Base-by-base conservation (phyloP, 2,113 vertebrate genomes). In the Coptodon bakossiorum region DNA sequence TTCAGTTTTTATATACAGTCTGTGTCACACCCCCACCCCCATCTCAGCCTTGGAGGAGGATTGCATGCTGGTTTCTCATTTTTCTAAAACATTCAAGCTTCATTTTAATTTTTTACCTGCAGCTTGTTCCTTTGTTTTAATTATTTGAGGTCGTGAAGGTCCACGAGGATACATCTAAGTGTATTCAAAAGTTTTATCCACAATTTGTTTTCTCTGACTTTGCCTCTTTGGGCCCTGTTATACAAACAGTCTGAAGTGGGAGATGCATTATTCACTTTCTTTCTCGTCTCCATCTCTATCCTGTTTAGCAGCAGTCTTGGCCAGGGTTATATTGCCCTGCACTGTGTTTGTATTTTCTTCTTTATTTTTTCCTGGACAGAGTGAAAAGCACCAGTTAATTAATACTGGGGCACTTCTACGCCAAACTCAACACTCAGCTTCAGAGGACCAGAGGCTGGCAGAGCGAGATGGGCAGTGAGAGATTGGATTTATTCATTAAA, bases 401-500 rank as follows among this genome's bases (percentile, higher is more conserved):
- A 90, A 87, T 76, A 90, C 86, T 24, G 79, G 82, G 80, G 84
- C 14, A 27, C 68, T 63, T 86, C 88, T 57, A 52, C 78, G 17
- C 84, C 90, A 86, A 86, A 88, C 85, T 84, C 68, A 6, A 14
- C 57, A 36, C 84, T 83, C 54, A 36, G 59, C 88, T 90, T 91
- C 81, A 92, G 86, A 90, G 57, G 45, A 68, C 76, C 79, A 6
- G 79, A 14, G 89, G 86, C 84, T 93, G 91, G 86, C 89, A 89
- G 78, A 81, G 87, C 5, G n/a, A 90, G 90, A 81, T 76, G 83
- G 80, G 88, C 90, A 66, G 48, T 1, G 11, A 79, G 78, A 66
- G 84, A 85, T 80, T 86, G 87, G 84, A 86, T 88, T 88, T 88
- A 86, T 88, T 90, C 90, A 92, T 88, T 91, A 91, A 84, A 86